A percentile compares a stretch with the other conserved stretches of the same genome.
phyloP scores from a whole-genome alignment of 1,140 invertebrate species.

The Pseudomyrmex flavicornis region DNA sequence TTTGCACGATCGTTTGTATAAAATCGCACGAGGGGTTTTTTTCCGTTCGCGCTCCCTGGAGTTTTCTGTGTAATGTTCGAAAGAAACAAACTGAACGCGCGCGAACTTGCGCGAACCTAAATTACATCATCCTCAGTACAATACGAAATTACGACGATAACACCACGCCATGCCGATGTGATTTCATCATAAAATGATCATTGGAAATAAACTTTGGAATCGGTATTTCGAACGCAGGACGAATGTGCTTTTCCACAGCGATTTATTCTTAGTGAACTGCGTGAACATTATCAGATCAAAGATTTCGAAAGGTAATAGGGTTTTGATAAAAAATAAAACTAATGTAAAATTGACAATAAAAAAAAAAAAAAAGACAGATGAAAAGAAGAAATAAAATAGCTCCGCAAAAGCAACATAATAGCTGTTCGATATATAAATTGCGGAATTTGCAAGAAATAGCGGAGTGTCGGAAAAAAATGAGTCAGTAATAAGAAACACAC shows the following conservation, averaged over 20 bases:
- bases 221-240: background rate
- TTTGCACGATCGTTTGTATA: constrained; percentile 48
- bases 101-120: background rate
- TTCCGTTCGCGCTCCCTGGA: constrained; percentile 9
- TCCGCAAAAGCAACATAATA: background rate
- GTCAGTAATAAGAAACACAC: background rate
- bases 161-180: too few relatives aligned
- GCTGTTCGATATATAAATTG: background rate
- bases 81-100: constrained; percentile 10
- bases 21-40: constrained; percentile 6
- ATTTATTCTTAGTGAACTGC: background rate
- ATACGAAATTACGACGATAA: too few relatives aligned
- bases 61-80: constrained; percentile 57
- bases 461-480: background rate
- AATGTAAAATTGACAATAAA: background rate
- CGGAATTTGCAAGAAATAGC: constrained; percentile 30
- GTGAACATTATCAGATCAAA: background rate
- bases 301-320: background rate
- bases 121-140: background rate
- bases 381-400: constrained; percentile 2
- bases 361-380: background rate
- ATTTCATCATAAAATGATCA: background rate
- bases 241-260: constrained; percentile 20
- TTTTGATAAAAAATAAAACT: background rate
- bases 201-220: background rate